Evolutionary conservation across 2,888 invertebrate genomes (phyloP).

Genomic region (Cenopis cana): DNA sequence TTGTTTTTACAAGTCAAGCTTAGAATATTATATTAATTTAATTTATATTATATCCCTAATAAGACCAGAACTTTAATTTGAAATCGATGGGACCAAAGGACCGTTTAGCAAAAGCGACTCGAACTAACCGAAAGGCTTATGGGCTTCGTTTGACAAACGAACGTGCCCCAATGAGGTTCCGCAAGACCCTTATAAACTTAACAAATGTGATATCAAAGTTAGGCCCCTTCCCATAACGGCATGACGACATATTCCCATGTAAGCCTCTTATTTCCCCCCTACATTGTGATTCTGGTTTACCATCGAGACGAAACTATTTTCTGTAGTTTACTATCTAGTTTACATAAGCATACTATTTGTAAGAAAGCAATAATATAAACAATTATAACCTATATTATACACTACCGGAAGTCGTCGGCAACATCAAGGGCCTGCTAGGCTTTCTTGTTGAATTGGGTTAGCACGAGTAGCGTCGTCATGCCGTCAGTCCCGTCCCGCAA

Average conservation of each 20-base stretch:
- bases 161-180: constrained; percentile 37
- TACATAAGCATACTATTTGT: background rate
- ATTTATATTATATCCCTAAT: no score
- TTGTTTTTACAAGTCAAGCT: no score
- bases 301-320: constrained; percentile 7
- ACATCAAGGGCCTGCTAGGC: no score
- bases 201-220: constrained; percentile 41
- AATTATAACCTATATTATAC: no score
- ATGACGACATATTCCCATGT: constrained; percentile 41
- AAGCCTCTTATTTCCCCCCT: constrained; percentile 13
- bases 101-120: constrained; percentile 30
- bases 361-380: no score
- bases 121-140: constrained; percentile 38
- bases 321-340: background rate
- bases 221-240: constrained; percentile 34
- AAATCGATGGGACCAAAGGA: constrained; percentile 3
- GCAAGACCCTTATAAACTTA: constrained; percentile 43
- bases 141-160: constrained; percentile 40
- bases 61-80: background rate
- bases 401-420: no score
- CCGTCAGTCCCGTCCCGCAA: no score
- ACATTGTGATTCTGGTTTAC: constrained; percentile 18
- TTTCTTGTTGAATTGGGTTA: no score
- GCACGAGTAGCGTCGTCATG: no score
- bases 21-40: no score